phyloP scores from a whole-genome alignment of 1,140 invertebrate species.

The Anthonomus grandis region DNA sequence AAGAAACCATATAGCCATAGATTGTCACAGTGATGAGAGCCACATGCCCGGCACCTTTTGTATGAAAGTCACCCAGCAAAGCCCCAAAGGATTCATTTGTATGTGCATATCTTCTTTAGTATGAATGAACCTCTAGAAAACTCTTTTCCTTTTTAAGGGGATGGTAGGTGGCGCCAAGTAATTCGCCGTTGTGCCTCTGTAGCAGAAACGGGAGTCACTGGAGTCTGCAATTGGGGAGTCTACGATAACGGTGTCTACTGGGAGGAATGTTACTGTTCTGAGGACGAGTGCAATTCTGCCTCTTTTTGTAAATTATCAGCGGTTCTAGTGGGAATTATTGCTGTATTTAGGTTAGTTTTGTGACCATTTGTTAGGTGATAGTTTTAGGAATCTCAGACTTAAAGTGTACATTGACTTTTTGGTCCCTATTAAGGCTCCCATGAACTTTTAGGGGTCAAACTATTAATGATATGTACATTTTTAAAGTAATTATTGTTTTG shows the following conservation, averaged over 20 bases:
- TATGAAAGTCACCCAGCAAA: conserved; percentile 85
- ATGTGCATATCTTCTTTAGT: conserved; percentile 52
- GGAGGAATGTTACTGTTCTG: conserved; percentile 92
- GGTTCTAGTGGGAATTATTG: no score
- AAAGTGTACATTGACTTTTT: no score
- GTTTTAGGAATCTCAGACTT: no score
- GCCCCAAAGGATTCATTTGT: conserved; percentile 89
- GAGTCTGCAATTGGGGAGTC: conserved; percentile 92
- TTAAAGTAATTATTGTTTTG: no score
- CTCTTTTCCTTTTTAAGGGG: conserved; percentile 62
- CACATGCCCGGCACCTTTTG: conserved; percentile 90
- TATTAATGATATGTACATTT: no score
- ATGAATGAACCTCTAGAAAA: no score
- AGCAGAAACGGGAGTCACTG: conserved; percentile 83
- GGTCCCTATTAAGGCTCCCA: no score
- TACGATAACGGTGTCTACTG: conserved; percentile 89
- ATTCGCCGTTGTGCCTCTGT: conserved; percentile 86
- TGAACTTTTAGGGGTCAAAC: no score
- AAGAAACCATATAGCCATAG: conserved; percentile 75
- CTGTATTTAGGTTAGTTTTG: no score
- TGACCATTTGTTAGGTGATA: no score
- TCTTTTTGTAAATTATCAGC: no score
- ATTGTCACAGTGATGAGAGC: conserved; percentile 86
- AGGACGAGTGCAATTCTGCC: conserved; percentile 76
- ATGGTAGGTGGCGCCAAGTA: conserved; percentile 89